Evolutionary conservation across 2,888 invertebrate genomes (phyloP).

Genomic region (Macrophya alboannulata): DNA sequence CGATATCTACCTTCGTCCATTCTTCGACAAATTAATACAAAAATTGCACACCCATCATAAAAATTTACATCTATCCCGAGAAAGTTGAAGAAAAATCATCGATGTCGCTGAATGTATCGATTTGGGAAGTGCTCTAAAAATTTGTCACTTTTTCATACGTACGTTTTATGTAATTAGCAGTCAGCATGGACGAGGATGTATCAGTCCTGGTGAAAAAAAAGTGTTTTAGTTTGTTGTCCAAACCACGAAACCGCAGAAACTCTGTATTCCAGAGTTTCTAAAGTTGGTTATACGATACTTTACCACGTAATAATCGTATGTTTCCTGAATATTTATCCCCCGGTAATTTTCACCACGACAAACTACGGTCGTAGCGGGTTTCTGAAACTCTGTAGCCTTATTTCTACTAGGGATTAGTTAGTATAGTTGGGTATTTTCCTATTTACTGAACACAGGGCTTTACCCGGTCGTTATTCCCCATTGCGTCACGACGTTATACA

Average conservation of each 20-base stretch:
- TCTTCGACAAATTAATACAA: neutral
- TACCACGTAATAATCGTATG: constrained; percentile 41
- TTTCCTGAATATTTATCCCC: constrained; percentile 31
- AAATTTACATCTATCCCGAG: neutral
- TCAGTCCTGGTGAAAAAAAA: neutral
- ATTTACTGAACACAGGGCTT: neutral
- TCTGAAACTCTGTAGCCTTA: constrained; percentile 13
- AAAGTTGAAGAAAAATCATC: too few species aligned
- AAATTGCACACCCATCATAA: neutral
- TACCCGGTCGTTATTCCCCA: neutral
- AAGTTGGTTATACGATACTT: constrained; percentile 29
- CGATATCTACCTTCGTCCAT: neutral
- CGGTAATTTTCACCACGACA: constrained; percentile 44
- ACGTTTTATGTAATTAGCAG: neutral
- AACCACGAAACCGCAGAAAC: neutral
- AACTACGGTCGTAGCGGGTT: constrained; percentile 24
- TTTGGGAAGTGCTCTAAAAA: neutral
- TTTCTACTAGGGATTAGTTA: constrained; percentile 29
- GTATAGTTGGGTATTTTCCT: constrained; percentile 14
- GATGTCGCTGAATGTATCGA: neutral
- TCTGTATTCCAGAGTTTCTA: neutral
- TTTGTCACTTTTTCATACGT: neutral
- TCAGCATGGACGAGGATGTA: neutral
- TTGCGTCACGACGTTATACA: neutral
- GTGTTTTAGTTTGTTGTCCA: neutral